phyloP scores from a whole-genome alignment of 2,888 invertebrate genomes.

The Notodonta dromedarius region DNA sequence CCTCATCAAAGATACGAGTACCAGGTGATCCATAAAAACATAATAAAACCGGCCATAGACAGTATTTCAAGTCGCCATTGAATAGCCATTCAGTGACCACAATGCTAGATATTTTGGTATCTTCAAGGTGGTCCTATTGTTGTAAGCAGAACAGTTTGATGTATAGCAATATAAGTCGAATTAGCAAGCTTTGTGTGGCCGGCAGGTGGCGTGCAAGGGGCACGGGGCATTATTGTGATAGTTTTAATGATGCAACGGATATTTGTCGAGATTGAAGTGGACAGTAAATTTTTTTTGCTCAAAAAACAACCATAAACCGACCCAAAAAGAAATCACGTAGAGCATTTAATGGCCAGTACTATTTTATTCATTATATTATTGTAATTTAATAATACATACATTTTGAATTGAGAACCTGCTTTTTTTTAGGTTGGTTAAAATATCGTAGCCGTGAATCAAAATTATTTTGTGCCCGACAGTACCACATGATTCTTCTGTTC shows the following conservation, averaged over 20 bases:
- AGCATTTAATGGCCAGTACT: too few relatives aligned
- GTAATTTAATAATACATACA: too few relatives aligned
- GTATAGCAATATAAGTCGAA: constrained; percentile 62
- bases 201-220: constrained; percentile 50
- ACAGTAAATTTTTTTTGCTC: background rate
- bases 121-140: constrained; percentile 65
- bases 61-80: constrained; percentile 35
- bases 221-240: constrained; percentile 50
- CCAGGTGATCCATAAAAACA: constrained; percentile 33
- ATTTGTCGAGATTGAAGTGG: background rate
- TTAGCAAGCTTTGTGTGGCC: constrained; percentile 58
- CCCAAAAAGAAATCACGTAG: background rate
- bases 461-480: too few relatives aligned
- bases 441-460: too few relatives aligned
- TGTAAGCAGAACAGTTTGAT: constrained; percentile 11
- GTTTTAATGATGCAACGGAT: constrained; percentile 16
- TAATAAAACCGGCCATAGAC: constrained; percentile 31
- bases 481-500: too few relatives aligned
- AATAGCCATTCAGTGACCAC: constrained; percentile 41
- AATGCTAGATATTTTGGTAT: constrained; percentile 56
- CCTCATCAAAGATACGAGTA: constrained; percentile 11
- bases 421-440: too few relatives aligned
- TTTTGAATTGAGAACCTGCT: too few relatives aligned
- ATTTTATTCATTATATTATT: too few relatives aligned
- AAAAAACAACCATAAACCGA: background rate